Evolutionary conservation across 2,888 invertebrate genomes (phyloP), one percentile per base, ranked within the genome.

Genomic region (Hoplodrina ambigua): DNA sequence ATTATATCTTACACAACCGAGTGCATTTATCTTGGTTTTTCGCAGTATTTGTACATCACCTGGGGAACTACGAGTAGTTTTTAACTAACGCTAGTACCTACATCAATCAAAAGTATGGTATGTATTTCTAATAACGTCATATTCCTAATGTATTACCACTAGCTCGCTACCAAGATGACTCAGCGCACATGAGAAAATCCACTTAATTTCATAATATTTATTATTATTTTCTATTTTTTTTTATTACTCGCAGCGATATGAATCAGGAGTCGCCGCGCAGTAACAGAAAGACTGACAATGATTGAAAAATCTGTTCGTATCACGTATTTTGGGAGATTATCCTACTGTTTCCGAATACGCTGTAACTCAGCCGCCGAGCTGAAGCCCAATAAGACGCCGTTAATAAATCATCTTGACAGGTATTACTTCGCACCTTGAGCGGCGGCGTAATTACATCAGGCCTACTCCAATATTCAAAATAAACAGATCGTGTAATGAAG

Each of bases 371-470:
- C 60, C 66, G 69, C 49, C 64, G 72, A 66, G 72, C 75, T 78
- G 82, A 83, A 85, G 83, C 88, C 90, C 90, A 93, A 92, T 92
- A 91, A 91, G 90, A 89, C 81, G 84, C 66, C 81, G 88, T 86
- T 90, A 91, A 94, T 94, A 92, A 94, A 95, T 95, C 94, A 95
- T 94, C 86, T 89, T 92, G 95, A 93, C 94, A 92, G 94, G 91
- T 95, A 94, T 94, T 94, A 92, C 92, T 90, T 88, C 85, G 86
- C 92, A 93, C 93, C 93, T 92, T 86, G 84, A 88, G 86, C 87
- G 85, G 74, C 85, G 81, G 78, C 85, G 87, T 89, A 92, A 92
- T 92, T 91, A 89, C 90, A 87, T 89, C 87, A 88, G 82, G 85
- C 78, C 86, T 71, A 67, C 86, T 69, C 83, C 86, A 80, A 88